Evolutionary conservation across 1,140 invertebrate genomes (phyloP).

Genomic region (Eciton burchellii): DNA sequence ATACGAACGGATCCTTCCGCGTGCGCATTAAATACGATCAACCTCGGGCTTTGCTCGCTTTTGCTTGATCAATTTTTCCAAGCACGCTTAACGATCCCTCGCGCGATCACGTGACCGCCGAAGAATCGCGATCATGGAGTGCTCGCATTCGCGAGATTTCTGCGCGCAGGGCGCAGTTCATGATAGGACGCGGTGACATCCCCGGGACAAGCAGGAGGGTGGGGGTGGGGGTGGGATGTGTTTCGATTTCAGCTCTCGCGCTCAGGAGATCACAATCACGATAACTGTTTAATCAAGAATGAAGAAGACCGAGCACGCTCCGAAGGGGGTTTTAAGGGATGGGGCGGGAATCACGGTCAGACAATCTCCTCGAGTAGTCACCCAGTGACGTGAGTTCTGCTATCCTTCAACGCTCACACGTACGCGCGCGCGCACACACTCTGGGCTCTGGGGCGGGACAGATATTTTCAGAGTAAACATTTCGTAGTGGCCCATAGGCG

Average conservation of each 20-base stretch:
- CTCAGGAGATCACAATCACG: neutral
- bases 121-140: too few relatives aligned
- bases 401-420: conserved; percentile 31
- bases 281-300: conserved; percentile 6
- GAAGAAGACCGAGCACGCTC: neutral
- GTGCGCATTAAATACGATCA: conserved; percentile 48
- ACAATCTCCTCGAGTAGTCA: conserved; percentile 39
- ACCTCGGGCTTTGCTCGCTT: conserved; percentile 17
- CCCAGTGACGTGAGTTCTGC: conserved; percentile 52
- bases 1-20: conserved; percentile 26
- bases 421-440: neutral
- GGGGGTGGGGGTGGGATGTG: too few relatives aligned
- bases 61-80: conserved; percentile 37
- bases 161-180: too few relatives aligned
- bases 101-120: too few relatives aligned
- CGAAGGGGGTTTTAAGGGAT: conserved; percentile 1
- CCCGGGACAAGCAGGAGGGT: too few relatives aligned
- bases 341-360: conserved; percentile 18
- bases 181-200: too few relatives aligned
- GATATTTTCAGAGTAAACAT: conserved; percentile 68
- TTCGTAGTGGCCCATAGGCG: conserved; percentile 47
- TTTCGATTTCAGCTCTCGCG: too few relatives aligned
- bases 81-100: neutral
- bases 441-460: neutral
- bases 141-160: too few relatives aligned